Conservation (phyloP, 2,797 vertebrate genomes). For the Centroberyx gerrardi region DNA sequence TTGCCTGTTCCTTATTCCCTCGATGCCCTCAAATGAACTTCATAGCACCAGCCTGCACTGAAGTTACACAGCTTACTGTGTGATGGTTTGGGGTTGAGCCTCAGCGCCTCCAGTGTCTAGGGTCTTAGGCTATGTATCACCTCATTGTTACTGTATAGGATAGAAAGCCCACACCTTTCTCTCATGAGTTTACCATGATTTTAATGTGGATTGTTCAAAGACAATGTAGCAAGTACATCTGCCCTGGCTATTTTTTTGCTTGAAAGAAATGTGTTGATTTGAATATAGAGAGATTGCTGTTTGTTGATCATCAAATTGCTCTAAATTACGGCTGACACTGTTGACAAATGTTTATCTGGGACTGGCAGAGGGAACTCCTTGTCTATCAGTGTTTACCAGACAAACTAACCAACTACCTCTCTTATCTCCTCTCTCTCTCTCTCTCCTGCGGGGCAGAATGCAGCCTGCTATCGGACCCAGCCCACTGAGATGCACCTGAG, state of each 20-base stretch:
- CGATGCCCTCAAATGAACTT: not conserved
- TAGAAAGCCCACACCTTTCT: not conserved
- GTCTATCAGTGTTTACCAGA: constrained; percentile 29
- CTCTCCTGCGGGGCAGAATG: constrained; percentile 50
- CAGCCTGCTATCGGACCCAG: constrained; percentile 11
- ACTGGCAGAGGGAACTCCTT: not conserved
- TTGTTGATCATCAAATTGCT: not conserved
- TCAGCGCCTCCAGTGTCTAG: not conserved
- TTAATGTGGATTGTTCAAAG: not conserved
- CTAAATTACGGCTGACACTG: not conserved
- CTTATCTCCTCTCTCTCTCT: constrained; percentile 12
- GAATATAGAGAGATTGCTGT: not conserved
- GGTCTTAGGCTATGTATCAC: not conserved
- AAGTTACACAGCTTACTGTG: not conserved
- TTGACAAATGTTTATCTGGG: not conserved
- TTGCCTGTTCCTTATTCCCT: not conserved
- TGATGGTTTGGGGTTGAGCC: not conserved
- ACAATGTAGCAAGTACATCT: no score
- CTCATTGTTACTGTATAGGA: not conserved
- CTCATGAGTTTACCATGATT: not conserved
- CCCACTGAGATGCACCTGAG: constrained; percentile 60
- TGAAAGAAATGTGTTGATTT: not conserved
- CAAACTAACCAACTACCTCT: constrained; percentile 12
- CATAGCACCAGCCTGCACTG: no score
- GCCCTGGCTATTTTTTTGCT: not conserved